Evolutionary conservation across 2,888 invertebrate genomes (phyloP), one percentile per base, ranked within the genome.

Genomic region (Drosophila emarginata): DNA sequence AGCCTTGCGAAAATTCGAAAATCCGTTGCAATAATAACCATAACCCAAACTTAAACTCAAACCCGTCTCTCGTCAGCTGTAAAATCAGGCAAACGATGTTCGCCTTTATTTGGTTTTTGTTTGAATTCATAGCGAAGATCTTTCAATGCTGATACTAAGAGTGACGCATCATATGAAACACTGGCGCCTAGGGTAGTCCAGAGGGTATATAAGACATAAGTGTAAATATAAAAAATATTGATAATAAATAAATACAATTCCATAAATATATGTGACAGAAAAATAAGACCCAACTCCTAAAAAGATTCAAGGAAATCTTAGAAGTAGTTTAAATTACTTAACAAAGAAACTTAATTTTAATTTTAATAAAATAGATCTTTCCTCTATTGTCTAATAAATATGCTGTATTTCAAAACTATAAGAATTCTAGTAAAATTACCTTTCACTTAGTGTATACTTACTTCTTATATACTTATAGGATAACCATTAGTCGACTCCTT

Each of bases 101-200:
- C 66, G 72, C 69, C 54, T 73, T 74, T 62, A 69, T 72, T 71
- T 72, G 65, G 71, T 40, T 65, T 63, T 53, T 53, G 18, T 7
- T 32, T 21, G 32, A 23, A 23, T 63, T 51, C 58, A 23, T 37
- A 26, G 50, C 71, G 23, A 37, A 67, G 83, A 75, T 73, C 70
- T 73, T 77, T 77, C 69, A 84, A 74, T 65, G 75, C 65, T 84
- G 82, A 85, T 82, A 79, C 82, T 70, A 74, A 81, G 77, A 87
- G 73, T 85, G 82, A 87, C 87, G 87, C 82, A 82, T 82, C 87
- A 76, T 81, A 79, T 79, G 86, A 73, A 73, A 67, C 77, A 52
- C 65, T 39, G 51, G 39, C 39, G 9, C 15, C 18, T 37, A 45
- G 36, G 23, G 36, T 58, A 52, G 4, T 32, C 52, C 15, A 14